Percentiles rank a stretch among this genome's conserved stretches.
These are phyloP conservation scores for Monopterus albus DNA, from an alignment of 2,113 vertebrate genomes.

Conservation along the genomic window DNA sequence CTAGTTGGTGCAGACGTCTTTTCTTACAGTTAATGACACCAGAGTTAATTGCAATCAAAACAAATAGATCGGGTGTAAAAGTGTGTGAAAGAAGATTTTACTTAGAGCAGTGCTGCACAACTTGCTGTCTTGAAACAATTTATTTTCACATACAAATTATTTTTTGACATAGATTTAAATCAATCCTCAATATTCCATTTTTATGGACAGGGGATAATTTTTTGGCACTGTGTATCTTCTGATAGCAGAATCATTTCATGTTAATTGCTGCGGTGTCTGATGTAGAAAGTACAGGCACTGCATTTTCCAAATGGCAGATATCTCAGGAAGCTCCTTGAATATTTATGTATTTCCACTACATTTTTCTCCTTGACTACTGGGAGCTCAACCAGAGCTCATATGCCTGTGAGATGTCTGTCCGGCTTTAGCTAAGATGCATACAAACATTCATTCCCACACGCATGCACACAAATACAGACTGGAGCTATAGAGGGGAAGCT, in stretches of 20 bases:
- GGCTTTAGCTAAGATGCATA: conserved; percentile 52
- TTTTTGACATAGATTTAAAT: conserved; percentile 3
- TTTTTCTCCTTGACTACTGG: conserved; percentile 58
- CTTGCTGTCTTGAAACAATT: conserved; percentile 3
- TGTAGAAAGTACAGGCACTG: conserved; percentile 13
- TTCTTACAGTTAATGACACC: no score
- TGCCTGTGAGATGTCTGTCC: conserved; percentile 69
- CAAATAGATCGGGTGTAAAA: no score
- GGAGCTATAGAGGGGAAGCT: conserved; percentile 64
- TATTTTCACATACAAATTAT: background rate
- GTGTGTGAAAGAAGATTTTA: no score
- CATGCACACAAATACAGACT: conserved; percentile 48
- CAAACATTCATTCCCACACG: conserved; percentile 29
- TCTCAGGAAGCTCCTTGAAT: conserved; percentile 63
- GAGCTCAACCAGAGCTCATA: conserved; percentile 59
- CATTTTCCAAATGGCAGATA: conserved; percentile 50
- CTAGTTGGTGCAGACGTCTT: no score
- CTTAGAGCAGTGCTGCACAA: no score
- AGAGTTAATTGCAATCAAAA: no score
- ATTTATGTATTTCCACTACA: conserved; percentile 65
- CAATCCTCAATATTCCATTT: background rate
- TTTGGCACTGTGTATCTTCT: background rate
- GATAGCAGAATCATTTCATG: conserved; percentile 14
- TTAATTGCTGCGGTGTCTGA: conserved; percentile 42
- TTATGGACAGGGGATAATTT: background rate